Base-by-base conservation (phyloP, 2,797 vertebrate species). In the Eurystomus glaucurus region DNA sequence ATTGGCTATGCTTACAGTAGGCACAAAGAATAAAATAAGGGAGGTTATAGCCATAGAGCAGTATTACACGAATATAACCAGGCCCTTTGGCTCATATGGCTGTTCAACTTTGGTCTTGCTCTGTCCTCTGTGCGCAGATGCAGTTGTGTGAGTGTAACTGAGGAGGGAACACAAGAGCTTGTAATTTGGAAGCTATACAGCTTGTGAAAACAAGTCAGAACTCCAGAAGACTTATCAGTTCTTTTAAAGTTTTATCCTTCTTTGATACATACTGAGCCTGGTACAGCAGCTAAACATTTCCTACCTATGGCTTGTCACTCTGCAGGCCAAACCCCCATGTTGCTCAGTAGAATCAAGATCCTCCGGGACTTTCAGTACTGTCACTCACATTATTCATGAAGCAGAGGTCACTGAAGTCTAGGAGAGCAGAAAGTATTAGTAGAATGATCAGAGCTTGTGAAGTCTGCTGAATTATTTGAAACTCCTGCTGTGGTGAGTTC, bases 201-300 rank as follows among this genome's bases (percentile, higher is more conserved):
- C 9, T 58, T 92, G 78, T 85, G 84, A 96, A 96, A 97, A 82
- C 43, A 57, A 79, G 69, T 88, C 65, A 50, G 87, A 95, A 66
- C 43, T 74, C 57, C 69, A 75, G 66, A 74, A 91, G 70, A 82
- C 52, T 75, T 86, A 48, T 2, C 2, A 14, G 51, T 52, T 80
- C 78, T 90, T 96, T 83, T 35, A 74, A 93, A 90, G 61, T 37
- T 77, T 93, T 77, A 52, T 94, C 31, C 65, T 89, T 86, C 88
- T 70, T 72, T 62, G 58, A 71, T 58, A 74, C 25, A 20, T 82
- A 68, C 21, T 29, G 55, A 93, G 75, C 22, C 8, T 1, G 5
- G 22, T 23, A 39, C 45, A 75, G 69, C 55, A 80, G 57, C 69
- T 57, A 65, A 76, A 50, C 28, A 16, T 65, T 76, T 88, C 55